Base-by-base conservation (phyloP, 2,113 vertebrate species). In the Willisornis vidua region DNA sequence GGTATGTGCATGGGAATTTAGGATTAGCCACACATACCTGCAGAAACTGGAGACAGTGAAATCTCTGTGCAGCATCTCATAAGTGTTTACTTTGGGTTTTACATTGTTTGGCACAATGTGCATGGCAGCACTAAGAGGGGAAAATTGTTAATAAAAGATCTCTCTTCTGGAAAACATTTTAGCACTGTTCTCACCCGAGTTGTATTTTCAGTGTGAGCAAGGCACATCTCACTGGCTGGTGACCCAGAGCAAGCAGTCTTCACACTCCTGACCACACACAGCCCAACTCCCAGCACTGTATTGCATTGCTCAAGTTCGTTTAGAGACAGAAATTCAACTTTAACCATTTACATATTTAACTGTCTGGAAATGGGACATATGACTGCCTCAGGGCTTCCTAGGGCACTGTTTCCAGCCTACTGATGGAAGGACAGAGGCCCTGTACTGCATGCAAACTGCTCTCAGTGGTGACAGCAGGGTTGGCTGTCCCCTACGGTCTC, bases 1-100 rank as follows among this genome's bases (percentile, higher is more conserved):
- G 35, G 48, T 90, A 94, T 89, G 85, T 51, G 54, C 90, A 65
- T 81, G 87, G 82, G 59, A 94, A 94, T 92, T 91, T 78, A 78
- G 94, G 90, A 91, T 95, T 18, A 67, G 77, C 90, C 43, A 51
- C 90, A 90, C 78, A 93, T 93, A 97, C 65, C 96, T 96, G 73
- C 80, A 97, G 95, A 94, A 96, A 90, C 52, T 58, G 43, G 54
- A 93, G 88, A 96, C 89, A 96, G 89, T 89, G 43, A 94, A 97
- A 96, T 76, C 37, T 93, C 73, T 95, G 77, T 93, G 57, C 43
- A 54, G 63, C 70, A 24, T 90, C 63, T 58, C 7, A 19, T 71
- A 93, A 89, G 52, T 94, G 55, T 95, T 96, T 85, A 94, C 52
- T 88, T 37, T 19, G 46, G 15, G 28, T 92, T 93, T 97, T 94